A percentile compares a stretch with the other conserved stretches of the same genome.
Evolutionary conservation across 2,888 invertebrate genomes (phyloP).

Genomic region (Podabrus alpinus): DNA sequence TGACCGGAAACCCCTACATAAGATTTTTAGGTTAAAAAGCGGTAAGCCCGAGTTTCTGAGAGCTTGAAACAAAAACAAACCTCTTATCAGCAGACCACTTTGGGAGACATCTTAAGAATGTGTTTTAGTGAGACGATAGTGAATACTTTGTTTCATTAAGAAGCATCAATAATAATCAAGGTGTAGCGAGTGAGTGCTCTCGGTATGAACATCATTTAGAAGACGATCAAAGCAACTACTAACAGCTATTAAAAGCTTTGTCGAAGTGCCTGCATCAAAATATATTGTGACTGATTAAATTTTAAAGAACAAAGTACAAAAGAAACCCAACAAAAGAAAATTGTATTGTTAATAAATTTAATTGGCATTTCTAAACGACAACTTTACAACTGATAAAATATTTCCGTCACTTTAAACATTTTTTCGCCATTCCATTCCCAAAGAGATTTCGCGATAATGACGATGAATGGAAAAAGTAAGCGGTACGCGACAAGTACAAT

Average conservation of each 20-base stretch:
- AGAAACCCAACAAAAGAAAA: neutral
- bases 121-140: neutral
- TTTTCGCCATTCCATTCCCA: neutral
- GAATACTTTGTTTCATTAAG: constrained; percentile 16
- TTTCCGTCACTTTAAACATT: neutral
- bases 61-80: neutral
- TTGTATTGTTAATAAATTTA: neutral
- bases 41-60: neutral
- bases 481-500: constrained; percentile 8
- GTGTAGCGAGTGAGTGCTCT: constrained; percentile 13
- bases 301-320: neutral
- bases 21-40: neutral
- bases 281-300: constrained; percentile 23
- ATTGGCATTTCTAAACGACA: neutral
- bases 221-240: constrained; percentile 24
- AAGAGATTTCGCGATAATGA: constrained; percentile 10
- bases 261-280: constrained; percentile 13
- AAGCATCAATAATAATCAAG: constrained; percentile 25
- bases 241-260: constrained; percentile 29
- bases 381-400: constrained; percentile 4
- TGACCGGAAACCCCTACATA: too few relatives aligned
- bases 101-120: neutral
- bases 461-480: constrained; percentile 16
- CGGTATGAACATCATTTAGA: constrained; percentile 23
- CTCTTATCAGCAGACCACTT: neutral